Percentiles rank a stretch among this genome's conserved stretches.
phyloP scores from a whole-genome alignment of 2,888 invertebrate species.

The Drosophila leonis region DNA sequence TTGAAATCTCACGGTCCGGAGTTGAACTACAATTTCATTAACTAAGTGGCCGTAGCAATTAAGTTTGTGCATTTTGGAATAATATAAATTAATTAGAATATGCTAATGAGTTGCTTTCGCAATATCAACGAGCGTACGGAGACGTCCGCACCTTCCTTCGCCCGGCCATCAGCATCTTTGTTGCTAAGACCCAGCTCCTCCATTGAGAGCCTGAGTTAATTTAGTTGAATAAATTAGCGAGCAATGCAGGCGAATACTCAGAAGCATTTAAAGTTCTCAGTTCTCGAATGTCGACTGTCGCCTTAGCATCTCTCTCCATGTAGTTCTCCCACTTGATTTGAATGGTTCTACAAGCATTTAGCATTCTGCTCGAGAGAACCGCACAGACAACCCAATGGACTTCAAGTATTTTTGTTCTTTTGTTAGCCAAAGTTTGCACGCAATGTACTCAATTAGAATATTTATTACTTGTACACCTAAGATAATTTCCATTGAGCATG shows the following conservation, averaged over 20 bases:
- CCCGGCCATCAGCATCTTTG: slow-evolving; percentile 12
- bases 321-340: slow-evolving; percentile 21
- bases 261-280: slow-evolving; percentile 50
- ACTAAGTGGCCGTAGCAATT: slow-evolving; percentile 78
- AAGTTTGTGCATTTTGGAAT: slow-evolving; percentile 79
- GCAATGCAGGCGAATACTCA: slow-evolving; percentile 59
- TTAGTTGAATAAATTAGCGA: slow-evolving; percentile 75
- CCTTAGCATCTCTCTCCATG: slow-evolving; percentile 11
- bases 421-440: slow-evolving; percentile 16
- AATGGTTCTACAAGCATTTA: slow-evolving; percentile 35
- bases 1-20: slow-evolving; percentile 36
- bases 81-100: slow-evolving; percentile 81
- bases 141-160: not conserved
- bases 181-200: slow-evolving; percentile 19
- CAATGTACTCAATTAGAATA: slow-evolving; percentile 53
- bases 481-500: slow-evolving; percentile 38
- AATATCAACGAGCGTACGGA: slow-evolving; percentile 38
- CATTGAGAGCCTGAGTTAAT: slow-evolving; percentile 67
- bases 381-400: slow-evolving; percentile 31
- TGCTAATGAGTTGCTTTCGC: slow-evolving; percentile 71
- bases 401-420: slow-evolving; percentile 34
- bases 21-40: slow-evolving; percentile 75
- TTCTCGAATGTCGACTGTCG: slow-evolving; percentile 35
- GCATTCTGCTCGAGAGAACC: slow-evolving; percentile 21
- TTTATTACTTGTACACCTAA: slow-evolving; percentile 50